Percentiles rank a stretch among this genome's conserved stretches.
Evolutionary conservation across 2,113 vertebrate species (phyloP).

Genomic region (Alligator sinensis): DNA sequence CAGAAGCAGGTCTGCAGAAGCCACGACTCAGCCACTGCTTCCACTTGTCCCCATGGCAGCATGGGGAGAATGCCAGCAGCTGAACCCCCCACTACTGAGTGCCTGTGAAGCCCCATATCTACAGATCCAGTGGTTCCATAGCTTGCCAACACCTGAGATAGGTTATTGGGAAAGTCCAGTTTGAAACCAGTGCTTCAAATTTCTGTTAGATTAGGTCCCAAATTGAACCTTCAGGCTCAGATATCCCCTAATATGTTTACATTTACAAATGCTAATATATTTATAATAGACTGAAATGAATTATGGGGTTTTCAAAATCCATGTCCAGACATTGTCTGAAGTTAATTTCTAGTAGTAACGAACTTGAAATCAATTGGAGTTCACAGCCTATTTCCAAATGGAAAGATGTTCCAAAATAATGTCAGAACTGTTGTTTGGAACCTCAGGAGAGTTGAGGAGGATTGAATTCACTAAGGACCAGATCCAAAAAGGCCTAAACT

Average conservation of each 20-base stretch:
- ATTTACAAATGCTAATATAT: neutral
- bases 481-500: too few relatives aligned
- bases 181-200: neutral
- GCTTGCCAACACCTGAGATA: too few relatives aligned
- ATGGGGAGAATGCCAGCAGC: too few relatives aligned
- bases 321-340: neutral
- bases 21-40: too few relatives aligned
- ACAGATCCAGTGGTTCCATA: too few relatives aligned
- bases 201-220: neutral
- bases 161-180: neutral
- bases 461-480: accelerated
- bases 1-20: too few relatives aligned
- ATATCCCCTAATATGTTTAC: neutral
- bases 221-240: neutral
- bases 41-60: too few relatives aligned
- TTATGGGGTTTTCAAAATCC: neutral
- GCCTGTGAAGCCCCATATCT: too few relatives aligned
- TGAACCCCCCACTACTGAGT: too few relatives aligned
- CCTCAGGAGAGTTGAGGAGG: neutral
- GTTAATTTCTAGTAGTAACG: neutral
- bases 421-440: neutral
- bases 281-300: neutral
- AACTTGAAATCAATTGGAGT: neutral
- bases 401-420: neutral
- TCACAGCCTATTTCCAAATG: accelerated